A percentile compares a stretch with the other conserved stretches of the same genome.
These are phyloP conservation scores for Coelopa frigida DNA, from an alignment of 1,140 invertebrate genomes.

Conservation along the genomic window DNA sequence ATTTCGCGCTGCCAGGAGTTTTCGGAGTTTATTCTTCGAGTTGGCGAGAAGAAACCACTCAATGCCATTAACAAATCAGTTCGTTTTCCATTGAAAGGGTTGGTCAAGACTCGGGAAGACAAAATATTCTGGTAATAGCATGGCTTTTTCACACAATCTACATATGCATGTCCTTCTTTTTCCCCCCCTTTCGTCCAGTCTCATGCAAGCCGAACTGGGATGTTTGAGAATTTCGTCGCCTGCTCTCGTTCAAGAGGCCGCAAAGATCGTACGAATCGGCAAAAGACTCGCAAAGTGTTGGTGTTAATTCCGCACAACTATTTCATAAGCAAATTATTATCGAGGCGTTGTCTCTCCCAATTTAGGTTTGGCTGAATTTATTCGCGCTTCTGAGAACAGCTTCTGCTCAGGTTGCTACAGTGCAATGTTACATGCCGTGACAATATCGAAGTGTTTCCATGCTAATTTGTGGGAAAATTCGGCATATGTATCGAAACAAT, in stretches of 20 bases:
- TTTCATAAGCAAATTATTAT: not conserved
- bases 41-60: conserved; percentile 52
- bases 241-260: conserved; percentile 60
- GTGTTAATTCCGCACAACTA: conserved; percentile 3
- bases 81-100: conserved; percentile 52
- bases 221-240: conserved; percentile 60
- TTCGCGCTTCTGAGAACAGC: not conserved
- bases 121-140: conserved; percentile 56
- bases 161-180: conserved; percentile 8
- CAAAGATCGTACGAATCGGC: conserved; percentile 60
- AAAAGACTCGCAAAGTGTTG: conserved; percentile 62
- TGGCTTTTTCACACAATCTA: conserved; percentile 4
- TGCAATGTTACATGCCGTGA: conserved; percentile 52
- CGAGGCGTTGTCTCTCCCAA: not conserved
- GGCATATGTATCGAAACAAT: conserved; percentile 58
- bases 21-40: conserved; percentile 50
- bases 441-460: conserved; percentile 59
- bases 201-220: conserved; percentile 68
- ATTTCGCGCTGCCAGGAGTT: conserved; percentile 53
- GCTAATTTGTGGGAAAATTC: conserved; percentile 71
- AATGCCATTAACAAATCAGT: conserved; percentile 56
- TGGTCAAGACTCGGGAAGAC: conserved; percentile 53
- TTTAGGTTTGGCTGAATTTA: conserved; percentile 4
- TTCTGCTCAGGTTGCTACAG: conserved; percentile 37
- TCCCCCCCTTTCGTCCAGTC: conserved; percentile 50